Evolutionary conservation across 2,113 vertebrate species (phyloP), one percentile per base, ranked within the genome.

Genomic region (Vireo altiloquus): DNA sequence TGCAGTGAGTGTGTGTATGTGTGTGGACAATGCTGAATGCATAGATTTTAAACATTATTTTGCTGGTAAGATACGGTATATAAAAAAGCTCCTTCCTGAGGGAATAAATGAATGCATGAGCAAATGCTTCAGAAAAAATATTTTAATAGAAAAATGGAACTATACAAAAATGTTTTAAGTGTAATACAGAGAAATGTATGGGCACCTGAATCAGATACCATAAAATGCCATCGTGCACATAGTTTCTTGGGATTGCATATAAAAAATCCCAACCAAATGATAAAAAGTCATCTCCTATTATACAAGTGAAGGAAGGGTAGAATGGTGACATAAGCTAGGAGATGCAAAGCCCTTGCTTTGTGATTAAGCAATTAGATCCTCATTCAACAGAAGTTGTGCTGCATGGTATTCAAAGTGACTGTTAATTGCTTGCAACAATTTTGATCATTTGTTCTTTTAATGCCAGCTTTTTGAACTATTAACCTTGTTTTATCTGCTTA

Each of bases 11-110:
- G 56, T 83, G 65, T 85, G 69, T 86, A 33, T 88, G 66, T 85
- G 87, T 85, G 91, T 63, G 69, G 44, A 89, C 72, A 89, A 71
- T 15, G 21, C 86, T 56, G 57, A 71, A 77, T 30, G 46, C 47
- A 35, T 49, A 59, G 84, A 89, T 95, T 92, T 84, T 93, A 94
- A 95, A 89, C 52, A 49, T 42, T 93, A 50, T 80, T 96, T 97
- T 95, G 44, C 79, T 80, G 75, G 3, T 49, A 69, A 96, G 66
- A 66, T 83, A 68, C 9, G 13, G 27, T 56, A 71, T 84, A 61
- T 80, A 78, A 92, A 59, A 92, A 92, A 93, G 44, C 33, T 92
- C 78, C 35, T 49, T 33, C 88, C 53, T 37, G 31, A 47, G 5
- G 56, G 39, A 54, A 66, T 40, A 61, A 90, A 53, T 0, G 2